Evolutionary conservation across 30 jellyfish, hydroid and myxozoan species (phyloP), one percentile per base, ranked within the genome.

Genomic region (Nemopilema nomurai): DNA sequence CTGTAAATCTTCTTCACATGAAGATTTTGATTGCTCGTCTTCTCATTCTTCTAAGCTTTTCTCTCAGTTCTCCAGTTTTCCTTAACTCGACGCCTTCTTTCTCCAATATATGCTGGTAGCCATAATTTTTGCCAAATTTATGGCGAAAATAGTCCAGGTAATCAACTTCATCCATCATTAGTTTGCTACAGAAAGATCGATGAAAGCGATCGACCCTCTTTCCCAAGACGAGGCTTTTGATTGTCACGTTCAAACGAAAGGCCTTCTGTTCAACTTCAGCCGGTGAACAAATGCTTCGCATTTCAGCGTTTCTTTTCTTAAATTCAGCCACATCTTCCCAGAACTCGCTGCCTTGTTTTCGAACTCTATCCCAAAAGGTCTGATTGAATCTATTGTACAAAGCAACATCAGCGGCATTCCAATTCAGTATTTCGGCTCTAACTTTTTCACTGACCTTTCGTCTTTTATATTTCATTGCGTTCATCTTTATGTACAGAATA

Each of bases 251-350:
- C 41, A 84, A 26, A 7, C 86, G 73, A 62, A 84, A 94, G 0
- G 97, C 99, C 67, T 84, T 89, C 83, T 69, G 89, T 17, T 75
- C 93, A 1, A 94, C 77, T 80, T 89, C 95, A 41, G 72, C 67
- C 51, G 99, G 99, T 41, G 92, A 67, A 74, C 99, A 94, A 26
- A 84, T 76, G 26, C 49, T 62, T 49, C 53, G 27, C 81, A 94
- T 79, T 32, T 80, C 80, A 25, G 77, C 89, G 30, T 89, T 94
- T 53, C 94, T 85, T 41, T 74, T 33, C 49, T 76, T 77, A 75
- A 94, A 89, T 64, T 89, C 97, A 28, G 84, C 51, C 6, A 94
- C 83, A 33, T 94, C 99, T 13, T 85, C 74, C 99, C 99, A 94
- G 50, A 94, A 94, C 18, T 73, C 83, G 0, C 66, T 49, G 28